phyloP scores from a whole-genome alignment of 2,888 invertebrate species.

The Cantharis lateralis region DNA sequence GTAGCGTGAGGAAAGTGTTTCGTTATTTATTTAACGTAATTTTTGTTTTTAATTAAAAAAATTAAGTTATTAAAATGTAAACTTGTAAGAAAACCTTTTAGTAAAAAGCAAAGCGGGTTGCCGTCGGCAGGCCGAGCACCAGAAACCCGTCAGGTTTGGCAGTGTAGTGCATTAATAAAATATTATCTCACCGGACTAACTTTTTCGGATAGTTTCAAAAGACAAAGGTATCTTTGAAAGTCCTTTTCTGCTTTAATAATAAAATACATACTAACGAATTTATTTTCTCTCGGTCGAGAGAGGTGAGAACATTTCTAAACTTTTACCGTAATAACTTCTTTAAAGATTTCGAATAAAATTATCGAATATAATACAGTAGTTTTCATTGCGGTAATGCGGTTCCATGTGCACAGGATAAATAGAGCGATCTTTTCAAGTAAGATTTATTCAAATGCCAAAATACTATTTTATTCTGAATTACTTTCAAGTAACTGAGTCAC shows the following conservation, averaged over 20 bases:
- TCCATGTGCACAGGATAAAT: not conserved
- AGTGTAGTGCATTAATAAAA: not conserved
- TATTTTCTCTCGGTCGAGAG: not conserved
- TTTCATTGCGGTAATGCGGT: not conserved
- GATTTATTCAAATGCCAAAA: not conserved
- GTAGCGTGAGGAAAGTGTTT: no score
- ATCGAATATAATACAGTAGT: not conserved
- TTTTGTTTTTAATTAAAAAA: no score
- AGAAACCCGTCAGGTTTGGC: not conserved
- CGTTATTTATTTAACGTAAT: no score
- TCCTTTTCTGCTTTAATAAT: not conserved
- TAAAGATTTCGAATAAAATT: not conserved
- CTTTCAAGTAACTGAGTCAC: not conserved
- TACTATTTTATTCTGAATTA: not conserved
- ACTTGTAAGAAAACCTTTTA: not conserved
- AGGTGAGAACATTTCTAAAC: not conserved
- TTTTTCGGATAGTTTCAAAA: not conserved
- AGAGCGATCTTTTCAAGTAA: not conserved
- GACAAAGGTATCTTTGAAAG: not conserved
- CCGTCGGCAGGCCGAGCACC: not conserved
- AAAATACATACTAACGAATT: not conserved
- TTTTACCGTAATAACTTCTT: not conserved
- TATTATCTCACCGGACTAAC: not conserved
- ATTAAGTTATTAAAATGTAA: no score
- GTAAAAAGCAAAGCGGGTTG: not conserved